Percentiles rank a stretch among this genome's conserved stretches.
These are phyloP conservation scores for Zenarchopterus dispar DNA, from an alignment of 2,797 vertebrate species.

Conservation along the genomic window DNA sequence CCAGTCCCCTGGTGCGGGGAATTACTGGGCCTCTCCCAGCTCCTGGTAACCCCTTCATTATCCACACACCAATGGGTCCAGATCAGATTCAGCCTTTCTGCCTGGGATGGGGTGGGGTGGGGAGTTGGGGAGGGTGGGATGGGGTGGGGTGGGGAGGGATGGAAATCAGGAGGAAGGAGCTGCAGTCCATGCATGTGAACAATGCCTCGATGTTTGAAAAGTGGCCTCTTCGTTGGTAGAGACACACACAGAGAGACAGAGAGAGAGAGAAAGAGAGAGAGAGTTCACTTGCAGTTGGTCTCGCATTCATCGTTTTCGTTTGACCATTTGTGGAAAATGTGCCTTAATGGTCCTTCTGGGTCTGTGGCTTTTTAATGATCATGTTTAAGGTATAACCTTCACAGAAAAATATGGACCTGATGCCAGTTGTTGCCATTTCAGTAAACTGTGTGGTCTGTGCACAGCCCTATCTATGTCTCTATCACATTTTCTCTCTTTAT, in stretches of 20 bases:
- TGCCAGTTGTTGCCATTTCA: slow-evolving; percentile 11
- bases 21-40: slow-evolving; percentile 88
- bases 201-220: slow-evolving; percentile 83
- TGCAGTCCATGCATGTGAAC: slow-evolving; percentile 83
- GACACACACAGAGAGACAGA: too few species aligned
- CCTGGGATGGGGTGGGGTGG: slow-evolving; percentile 57
- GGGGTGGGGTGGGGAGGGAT: slow-evolving; percentile 68
- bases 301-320: slow-evolving; percentile 48
- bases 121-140: slow-evolving; percentile 67
- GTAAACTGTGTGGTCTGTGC: slow-evolving; percentile 18
- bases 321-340: slow-evolving; percentile 23
- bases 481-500: slow-evolving; percentile 49
- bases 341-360: slow-evolving; percentile 14
- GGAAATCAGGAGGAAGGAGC: slow-evolving; percentile 77
- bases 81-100: slow-evolving; percentile 85
- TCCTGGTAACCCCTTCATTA: slow-evolving; percentile 89
- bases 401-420: slow-evolving; percentile 25
- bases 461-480: slow-evolving; percentile 19
- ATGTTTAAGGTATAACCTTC: slow-evolving; percentile 32
- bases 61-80: slow-evolving; percentile 88
- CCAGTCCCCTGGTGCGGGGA: slow-evolving; percentile 84
- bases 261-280: too few species aligned
- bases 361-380: slow-evolving; percentile 25
- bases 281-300: slow-evolving; percentile 54
- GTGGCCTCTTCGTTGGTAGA: slow-evolving; percentile 64